Percentiles rank a stretch among this genome's conserved stretches.
Evolutionary conservation across 2,888 invertebrate species (phyloP).

Genomic region (Cryptus armator): DNA sequence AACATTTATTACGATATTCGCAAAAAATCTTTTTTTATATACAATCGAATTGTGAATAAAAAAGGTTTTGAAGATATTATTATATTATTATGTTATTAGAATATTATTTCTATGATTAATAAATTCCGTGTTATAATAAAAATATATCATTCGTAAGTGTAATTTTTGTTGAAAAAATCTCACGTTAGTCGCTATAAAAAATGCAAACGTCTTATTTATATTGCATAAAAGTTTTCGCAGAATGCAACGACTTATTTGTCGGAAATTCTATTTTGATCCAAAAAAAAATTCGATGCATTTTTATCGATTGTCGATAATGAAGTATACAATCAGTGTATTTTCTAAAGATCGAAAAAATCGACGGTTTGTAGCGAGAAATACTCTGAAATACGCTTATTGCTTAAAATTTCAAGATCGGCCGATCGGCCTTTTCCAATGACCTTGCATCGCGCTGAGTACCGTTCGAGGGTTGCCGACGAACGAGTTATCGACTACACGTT

Average conservation of each 20-base stretch:
- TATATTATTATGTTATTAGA: not conserved
- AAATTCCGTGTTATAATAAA: no score
- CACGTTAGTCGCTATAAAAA: not conserved
- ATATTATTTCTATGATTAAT: not conserved
- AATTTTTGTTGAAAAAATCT: not conserved
- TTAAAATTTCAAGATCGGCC: not conserved
- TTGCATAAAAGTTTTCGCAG: not conserved
- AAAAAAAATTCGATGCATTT: not conserved
- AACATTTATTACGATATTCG: not conserved
- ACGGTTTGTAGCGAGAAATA: not conserved
- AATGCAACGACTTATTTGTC: not conserved
- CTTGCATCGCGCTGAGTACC: conserved; percentile 11
- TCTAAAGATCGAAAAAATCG: not conserved
- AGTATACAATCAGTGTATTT: not conserved
- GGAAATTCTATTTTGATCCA: not conserved
- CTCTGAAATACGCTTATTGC: not conserved
- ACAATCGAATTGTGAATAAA: not conserved
- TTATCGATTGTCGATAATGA: not conserved
- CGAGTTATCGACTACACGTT: conserved; percentile 18
- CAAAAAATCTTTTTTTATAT: not conserved
- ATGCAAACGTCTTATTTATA: not conserved
- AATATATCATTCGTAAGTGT: no score
- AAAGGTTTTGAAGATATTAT: not conserved
- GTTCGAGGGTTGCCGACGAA: not conserved
- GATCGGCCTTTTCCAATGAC: not conserved